Base-by-base conservation (phyloP, 2,113 vertebrate genomes). In the Catharus bicknelli region DNA sequence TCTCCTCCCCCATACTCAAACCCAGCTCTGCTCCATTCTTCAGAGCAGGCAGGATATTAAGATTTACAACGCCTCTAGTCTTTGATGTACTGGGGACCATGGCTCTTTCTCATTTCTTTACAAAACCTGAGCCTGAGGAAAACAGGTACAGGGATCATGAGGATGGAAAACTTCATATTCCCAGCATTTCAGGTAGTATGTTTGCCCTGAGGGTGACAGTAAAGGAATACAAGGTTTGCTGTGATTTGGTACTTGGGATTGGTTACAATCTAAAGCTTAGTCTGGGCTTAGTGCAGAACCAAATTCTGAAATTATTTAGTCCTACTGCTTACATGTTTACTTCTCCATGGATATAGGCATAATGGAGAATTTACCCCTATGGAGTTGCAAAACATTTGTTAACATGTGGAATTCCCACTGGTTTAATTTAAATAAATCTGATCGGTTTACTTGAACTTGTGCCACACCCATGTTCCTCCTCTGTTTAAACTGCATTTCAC, bases 21-120 rank as follows among this genome's bases (percentile, higher is more conserved):
- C 62, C 48, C 63, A 90, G 83, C 57, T 93, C 88, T 85, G 51
- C 68, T 92, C 66, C 34, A 30, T 95, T 96, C 88, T 92, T 95
- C 62, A 36, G 58, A 78, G 64, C 3, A 17, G 43, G 81, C 92
- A 95, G 90, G 95, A 90, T 94, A 89, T 50, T 80, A 70, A 91
- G 79, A 83, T 94, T 89, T 94, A 90, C 42, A 83, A 74, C 74
- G 30, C 54, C 34, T 83, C 54, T 81, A 25, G 74, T 36, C 82
- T 95, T 95, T 94, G 91, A 96, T 92, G 92, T 69, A 38, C 50
- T 77, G 20, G 32, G 83, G 63, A 86, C 57, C 19, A 21, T 13
- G 10, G 19, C 67, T 90, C 80, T 76, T 88, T 77, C 67, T 58
- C 48, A 79, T 80, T 86, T 90, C 50, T 93, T 89, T 88, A 48